phyloP scores from a whole-genome alignment of 2,797 vertebrate genomes.

The Cyprinodon diabolis region DNA sequence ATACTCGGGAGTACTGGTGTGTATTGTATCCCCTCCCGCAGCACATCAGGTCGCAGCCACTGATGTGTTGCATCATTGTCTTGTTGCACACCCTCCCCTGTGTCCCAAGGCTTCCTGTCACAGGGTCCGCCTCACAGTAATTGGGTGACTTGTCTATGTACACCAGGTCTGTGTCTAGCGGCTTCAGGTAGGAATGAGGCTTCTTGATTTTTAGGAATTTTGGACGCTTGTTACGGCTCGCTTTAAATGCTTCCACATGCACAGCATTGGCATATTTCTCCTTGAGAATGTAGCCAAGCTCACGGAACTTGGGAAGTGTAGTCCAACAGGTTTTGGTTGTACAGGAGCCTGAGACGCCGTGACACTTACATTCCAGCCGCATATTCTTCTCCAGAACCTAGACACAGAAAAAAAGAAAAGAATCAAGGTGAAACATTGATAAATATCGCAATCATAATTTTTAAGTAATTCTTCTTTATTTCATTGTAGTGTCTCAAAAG shows the following conservation, averaged over 20 bases:
- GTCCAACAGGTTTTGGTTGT: conserved; percentile 99
- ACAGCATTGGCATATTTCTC: conserved; percentile 94
- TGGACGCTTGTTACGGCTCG: conserved; percentile 93
- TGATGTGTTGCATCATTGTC: conserved; percentile 90
- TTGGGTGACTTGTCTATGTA: conserved; percentile 97
- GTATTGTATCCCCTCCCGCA: conserved; percentile 98
- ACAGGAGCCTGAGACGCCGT: conserved; percentile 96
- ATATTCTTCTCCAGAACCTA: conserved; percentile 96
- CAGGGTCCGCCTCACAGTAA: conserved; percentile 93
- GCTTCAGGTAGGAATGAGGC: conserved; percentile 93
- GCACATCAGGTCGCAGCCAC: conserved; percentile 96
- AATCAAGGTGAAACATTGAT: conserved; percentile 29
- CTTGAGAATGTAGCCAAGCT: conserved; percentile 95
- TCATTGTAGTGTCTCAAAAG: neutral
- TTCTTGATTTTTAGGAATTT: conserved; percentile 98
- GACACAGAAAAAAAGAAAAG: conserved; percentile 37
- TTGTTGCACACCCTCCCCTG: conserved; percentile 97
- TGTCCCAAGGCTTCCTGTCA: conserved; percentile 92
- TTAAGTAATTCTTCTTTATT: neutral
- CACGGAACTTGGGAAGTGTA: conserved; percentile 95
- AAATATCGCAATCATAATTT: neutral
- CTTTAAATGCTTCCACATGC: conserved; percentile 93
- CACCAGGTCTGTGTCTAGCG: conserved; percentile 95
- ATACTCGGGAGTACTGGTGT: conserved; percentile 95
- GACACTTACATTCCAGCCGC: conserved; percentile 97